Conservation (phyloP, 2,113 vertebrate genomes). For the Hypomesus transpacificus region DNA sequence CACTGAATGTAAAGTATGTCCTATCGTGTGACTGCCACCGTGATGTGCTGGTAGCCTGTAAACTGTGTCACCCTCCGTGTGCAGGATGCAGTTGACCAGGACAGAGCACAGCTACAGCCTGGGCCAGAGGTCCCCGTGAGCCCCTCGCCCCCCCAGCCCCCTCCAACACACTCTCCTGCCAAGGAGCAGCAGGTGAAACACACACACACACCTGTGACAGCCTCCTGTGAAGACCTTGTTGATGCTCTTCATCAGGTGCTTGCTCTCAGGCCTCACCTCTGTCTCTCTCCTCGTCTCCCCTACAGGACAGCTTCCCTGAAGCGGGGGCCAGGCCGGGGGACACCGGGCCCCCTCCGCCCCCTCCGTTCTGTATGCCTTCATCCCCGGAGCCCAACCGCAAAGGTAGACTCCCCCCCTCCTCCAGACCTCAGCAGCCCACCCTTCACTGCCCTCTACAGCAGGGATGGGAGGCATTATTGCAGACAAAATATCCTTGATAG, state of each 20-base stretch:
- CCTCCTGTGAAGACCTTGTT: too few species aligned
- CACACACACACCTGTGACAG: too few species aligned
- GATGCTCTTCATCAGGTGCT: too few species aligned
- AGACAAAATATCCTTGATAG: too few species aligned
- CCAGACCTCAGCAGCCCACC: conserved; percentile 16
- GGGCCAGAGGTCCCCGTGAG: not conserved
- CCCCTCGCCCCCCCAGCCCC: not conserved
- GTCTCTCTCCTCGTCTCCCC: too few species aligned
- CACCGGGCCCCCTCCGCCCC: not conserved
- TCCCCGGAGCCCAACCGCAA: conserved; percentile 47
- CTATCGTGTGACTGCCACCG: not conserved
- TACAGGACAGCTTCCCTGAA: not conserved
- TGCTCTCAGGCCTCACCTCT: too few species aligned
- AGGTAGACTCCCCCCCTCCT: conserved; percentile 54
- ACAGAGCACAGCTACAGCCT: not conserved
- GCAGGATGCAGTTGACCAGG: not conserved
- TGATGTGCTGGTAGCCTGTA: not conserved
- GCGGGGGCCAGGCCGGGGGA: not conserved
- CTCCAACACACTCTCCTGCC: too few species aligned
- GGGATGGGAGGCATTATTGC: not conserved
- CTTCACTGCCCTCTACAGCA: too few species aligned
- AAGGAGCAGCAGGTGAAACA: not conserved
- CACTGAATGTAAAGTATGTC: too few species aligned
- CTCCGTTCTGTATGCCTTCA: conserved; percentile 36
- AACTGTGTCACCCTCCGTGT: not conserved